A percentile compares a stretch with the other conserved stretches of the same genome.
Evolutionary conservation across 2,888 invertebrate genomes (phyloP).

Genomic region (Troides helena): DNA sequence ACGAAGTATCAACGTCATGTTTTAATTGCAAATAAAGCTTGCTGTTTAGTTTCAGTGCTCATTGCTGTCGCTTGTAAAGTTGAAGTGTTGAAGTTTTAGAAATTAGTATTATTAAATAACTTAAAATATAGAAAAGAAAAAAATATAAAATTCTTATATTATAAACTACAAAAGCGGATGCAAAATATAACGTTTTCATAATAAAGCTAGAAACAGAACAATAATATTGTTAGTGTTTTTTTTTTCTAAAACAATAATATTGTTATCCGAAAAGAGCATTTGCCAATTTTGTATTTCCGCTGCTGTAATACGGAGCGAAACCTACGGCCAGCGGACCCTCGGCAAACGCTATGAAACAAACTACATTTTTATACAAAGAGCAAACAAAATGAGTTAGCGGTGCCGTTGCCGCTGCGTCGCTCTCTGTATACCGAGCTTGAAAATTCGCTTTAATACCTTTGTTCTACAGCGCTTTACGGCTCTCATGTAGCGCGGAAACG

Average conservation of each 20-base stretch:
- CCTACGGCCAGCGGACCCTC: slow-evolving; percentile 41
- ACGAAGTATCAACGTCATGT: slow-evolving; percentile 9
- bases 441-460: slow-evolving; percentile 78
- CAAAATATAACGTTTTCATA: background rate
- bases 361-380: slow-evolving; percentile 69
- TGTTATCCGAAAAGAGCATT: slow-evolving; percentile 48
- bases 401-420: slow-evolving; percentile 66
- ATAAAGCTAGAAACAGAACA: background rate
- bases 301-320: slow-evolving; percentile 50
- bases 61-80: slow-evolving; percentile 1
- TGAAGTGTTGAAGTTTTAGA: background rate
- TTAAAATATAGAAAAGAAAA: background rate
- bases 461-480: slow-evolving; percentile 73
- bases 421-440: slow-evolving; percentile 68
- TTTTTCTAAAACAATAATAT: background rate
- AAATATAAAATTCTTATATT: background rate
- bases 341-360: slow-evolving; percentile 65
- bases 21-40: slow-evolving; percentile 18
- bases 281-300: slow-evolving; percentile 46
- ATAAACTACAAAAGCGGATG: background rate
- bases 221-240: background rate
- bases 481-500: slow-evolving; percentile 65
- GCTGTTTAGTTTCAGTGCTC: background rate
- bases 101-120: background rate
- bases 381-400: slow-evolving; percentile 74